These are phyloP conservation scores for Protonibea diacanthus DNA, from an alignment of 2,797 vertebrate species.

Conservation along the genomic window DNA sequence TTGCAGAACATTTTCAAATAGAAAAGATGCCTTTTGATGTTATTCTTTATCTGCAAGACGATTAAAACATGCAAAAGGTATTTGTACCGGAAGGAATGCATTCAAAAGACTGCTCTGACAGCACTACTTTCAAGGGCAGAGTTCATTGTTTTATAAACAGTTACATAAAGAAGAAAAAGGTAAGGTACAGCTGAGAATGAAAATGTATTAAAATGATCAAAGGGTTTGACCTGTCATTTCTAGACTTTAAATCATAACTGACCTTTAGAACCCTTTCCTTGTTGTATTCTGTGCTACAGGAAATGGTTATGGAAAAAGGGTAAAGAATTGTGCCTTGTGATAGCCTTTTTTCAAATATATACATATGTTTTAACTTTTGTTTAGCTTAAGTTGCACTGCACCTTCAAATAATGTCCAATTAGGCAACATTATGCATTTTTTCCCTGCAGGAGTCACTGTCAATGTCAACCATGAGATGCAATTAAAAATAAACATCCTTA, in stretches of 20 bases:
- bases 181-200: background rate
- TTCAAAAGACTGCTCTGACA: constrained; percentile 14
- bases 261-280: constrained; percentile 2
- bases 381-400: too few species aligned
- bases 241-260: background rate
- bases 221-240: background rate
- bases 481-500: background rate
- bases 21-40: constrained; percentile 6
- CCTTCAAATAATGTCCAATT: background rate
- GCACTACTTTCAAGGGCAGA: background rate
- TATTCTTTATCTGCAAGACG: constrained; percentile 19
- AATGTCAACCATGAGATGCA: background rate
- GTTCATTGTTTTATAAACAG: background rate
- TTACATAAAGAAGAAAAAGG: constrained; percentile 2
- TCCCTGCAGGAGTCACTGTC: background rate
- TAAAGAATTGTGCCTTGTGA: too few species aligned
- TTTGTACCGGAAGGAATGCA: background rate
- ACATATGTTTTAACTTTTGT: too few species aligned
- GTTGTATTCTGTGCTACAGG: background rate
- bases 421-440: background rate
- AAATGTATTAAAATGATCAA: constrained; percentile 11
- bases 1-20: background rate
- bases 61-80: constrained; percentile 13
- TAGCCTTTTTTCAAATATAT: too few species aligned
- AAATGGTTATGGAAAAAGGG: too few species aligned